Percentiles rank a stretch among this genome's conserved stretches.
phyloP scores from a whole-genome alignment of 2,888 invertebrate genomes.

The Cryptophagus acutangulus region DNA sequence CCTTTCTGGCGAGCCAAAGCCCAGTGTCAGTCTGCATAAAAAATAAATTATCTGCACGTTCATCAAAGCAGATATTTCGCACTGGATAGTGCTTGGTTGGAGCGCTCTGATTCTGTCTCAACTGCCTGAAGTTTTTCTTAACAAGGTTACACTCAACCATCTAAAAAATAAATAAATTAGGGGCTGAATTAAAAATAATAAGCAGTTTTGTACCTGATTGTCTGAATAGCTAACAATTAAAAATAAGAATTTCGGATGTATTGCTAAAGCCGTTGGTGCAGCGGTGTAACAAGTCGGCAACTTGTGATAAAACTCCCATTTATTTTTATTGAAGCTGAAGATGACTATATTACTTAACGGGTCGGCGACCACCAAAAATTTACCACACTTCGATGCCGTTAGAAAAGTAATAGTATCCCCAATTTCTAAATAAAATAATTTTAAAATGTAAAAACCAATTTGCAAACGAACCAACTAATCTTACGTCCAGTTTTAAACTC shows the following conservation, averaged over 20 bases:
- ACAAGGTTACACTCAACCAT: conserved; percentile 76
- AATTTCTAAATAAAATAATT: conserved; percentile 47
- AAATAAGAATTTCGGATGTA: conserved; percentile 56
- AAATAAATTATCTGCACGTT: conserved; percentile 58
- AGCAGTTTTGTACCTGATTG: conserved; percentile 57
- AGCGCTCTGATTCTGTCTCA: too few species aligned
- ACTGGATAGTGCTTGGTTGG: conserved; percentile 54
- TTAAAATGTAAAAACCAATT: conserved; percentile 5
- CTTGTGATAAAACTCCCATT: conserved; percentile 51
- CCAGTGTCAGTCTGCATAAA: conserved; percentile 69
- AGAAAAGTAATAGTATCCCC: conserved; percentile 54
- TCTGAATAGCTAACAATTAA: conserved; percentile 73
- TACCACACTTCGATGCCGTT: conserved; percentile 52
- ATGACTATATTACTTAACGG: conserved; percentile 60
- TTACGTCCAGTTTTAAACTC: conserved; percentile 30
- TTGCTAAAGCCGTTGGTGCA: conserved; percentile 66
- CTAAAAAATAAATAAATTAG: conserved; percentile 42
- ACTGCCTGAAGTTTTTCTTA: too few species aligned
- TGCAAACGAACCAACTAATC: neutral
- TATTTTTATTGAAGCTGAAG: conserved; percentile 51
- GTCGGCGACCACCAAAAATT: conserved; percentile 66
- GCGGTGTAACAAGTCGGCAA: conserved; percentile 65
- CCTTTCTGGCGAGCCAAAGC: too few species aligned
- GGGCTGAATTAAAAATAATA: neutral
- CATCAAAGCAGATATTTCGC: conserved; percentile 59